phyloP scores from a whole-genome alignment of 2,113 vertebrate genomes.

The Apodemus speciosus region DNA sequence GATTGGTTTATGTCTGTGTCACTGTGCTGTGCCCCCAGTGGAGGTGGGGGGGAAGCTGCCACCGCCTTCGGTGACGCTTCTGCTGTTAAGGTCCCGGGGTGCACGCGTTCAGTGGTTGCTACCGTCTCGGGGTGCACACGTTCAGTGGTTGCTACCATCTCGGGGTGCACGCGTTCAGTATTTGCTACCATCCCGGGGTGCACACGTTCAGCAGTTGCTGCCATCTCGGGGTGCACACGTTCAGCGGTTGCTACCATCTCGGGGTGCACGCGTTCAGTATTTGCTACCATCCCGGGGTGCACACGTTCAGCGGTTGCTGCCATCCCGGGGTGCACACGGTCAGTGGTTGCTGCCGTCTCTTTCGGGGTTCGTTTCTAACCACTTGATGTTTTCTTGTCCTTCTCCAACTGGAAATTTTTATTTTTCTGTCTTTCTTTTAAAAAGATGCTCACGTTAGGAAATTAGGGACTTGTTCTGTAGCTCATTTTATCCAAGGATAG shows the following conservation, averaged over 20 bases:
- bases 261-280: background rate
- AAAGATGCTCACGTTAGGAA: background rate
- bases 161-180: background rate
- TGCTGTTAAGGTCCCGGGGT: background rate
- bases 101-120: no score
- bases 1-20: background rate
- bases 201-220: no score
- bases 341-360: background rate
- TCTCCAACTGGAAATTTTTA: background rate
- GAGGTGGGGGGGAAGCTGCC: background rate
- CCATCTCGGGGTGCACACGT: background rate
- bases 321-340: background rate
- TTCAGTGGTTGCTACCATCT: background rate
- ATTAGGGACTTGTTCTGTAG: background rate
- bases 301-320: no score
- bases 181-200: background rate
- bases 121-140: background rate
- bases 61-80: fast-evolving
- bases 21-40: background rate
- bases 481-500: background rate
- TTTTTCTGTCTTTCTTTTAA: background rate
- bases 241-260: no score
- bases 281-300: background rate
- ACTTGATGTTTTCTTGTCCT: background rate
- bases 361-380: background rate